Base-by-base conservation (phyloP, 2,888 invertebrate species). In the Diaphora mendica region DNA sequence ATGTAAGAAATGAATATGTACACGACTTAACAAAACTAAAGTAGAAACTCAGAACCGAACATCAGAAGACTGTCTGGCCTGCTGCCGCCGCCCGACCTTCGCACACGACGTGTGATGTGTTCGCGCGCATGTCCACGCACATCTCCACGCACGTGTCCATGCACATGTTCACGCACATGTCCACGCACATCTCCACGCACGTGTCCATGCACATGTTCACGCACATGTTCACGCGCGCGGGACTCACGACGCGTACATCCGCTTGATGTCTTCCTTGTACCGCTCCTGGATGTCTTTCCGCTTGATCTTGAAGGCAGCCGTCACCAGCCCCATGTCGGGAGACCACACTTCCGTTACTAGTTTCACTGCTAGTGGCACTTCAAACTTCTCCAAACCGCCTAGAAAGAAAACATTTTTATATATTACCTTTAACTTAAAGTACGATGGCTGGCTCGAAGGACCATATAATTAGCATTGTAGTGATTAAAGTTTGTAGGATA, bases 301-400 rank as follows among this genome's bases (percentile, higher is more conserved):
- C 94, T 99, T 99, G 91, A 99, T 96, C 96, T 99, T 99, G 96
- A 99, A 99, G 72, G 99, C 99, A 82, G 99, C 99, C 51, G 99
- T 99, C 17, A 99, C 99, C 68, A 99, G 97, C 74, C 99, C 99
- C 97, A 98, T 98, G 91, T 99, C 99, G 0, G 99, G 99, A 1
- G 99, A 98, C 99, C 99, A 99, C 77, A 98, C 97, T 88, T 99
- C 99, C 71, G 97, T 96, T 91, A 98, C 98, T 74, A 99, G 96
- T 91, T 98, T 98, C 73, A 99, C 97, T 5, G 98, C 98, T 59
- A 97, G 97, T 2, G 99, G 99, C 77, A 99, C 97, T 94, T 99
- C 99, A 92, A 98, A 99, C 90, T 97, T 98, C 91, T 98, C 98
- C 86, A 99, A 96, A 86, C 98, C 98, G 86, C 98, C 99, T 99